Conservation (phyloP, 2,888 invertebrate species). For the Plusia festucae region DNA sequence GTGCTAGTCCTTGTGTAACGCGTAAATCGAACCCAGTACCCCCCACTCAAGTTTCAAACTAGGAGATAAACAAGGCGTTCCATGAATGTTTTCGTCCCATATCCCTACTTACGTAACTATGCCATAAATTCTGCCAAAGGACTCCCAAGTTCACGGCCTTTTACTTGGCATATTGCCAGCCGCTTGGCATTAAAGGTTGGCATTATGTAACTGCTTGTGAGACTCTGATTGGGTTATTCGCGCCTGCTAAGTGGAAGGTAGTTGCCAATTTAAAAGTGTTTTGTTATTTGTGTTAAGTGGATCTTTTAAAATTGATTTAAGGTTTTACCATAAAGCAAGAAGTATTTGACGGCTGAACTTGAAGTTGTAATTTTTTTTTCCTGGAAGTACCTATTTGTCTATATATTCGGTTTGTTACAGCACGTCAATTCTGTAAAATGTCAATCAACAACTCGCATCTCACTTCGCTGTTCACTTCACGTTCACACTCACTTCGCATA, state of each 20-base stretch:
- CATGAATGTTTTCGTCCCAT: constrained; percentile 48
- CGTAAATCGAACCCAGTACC: neutral
- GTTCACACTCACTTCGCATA: too few relatives aligned
- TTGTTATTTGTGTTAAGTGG: constrained; percentile 18
- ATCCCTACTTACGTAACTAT: constrained; percentile 50
- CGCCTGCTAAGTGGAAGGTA: constrained; percentile 26
- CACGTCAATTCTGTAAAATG: too few relatives aligned
- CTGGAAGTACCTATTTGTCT: too few relatives aligned
- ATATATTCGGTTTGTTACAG: too few relatives aligned
- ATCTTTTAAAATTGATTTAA: neutral
- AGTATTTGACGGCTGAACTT: too few relatives aligned
- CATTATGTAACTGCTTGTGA: constrained; percentile 34
- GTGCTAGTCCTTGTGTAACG: neutral
- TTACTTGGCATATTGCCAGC: constrained; percentile 50
- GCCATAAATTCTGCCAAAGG: constrained; percentile 50
- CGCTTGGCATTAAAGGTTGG: constrained; percentile 47
- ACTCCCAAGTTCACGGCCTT: constrained; percentile 55
- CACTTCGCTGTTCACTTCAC: too few relatives aligned
- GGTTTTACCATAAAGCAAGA: neutral
- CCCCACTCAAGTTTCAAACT: constrained; percentile 10
- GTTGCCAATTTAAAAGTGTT: constrained; percentile 23
- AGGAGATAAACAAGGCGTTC: constrained; percentile 21
- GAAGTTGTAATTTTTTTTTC: too few relatives aligned
- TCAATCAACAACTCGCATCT: too few relatives aligned
- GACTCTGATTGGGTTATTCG: constrained; percentile 44